A percentile compares a stretch with the other conserved stretches of the same genome.
Conservation (phyloP, 2,888 invertebrate genomes). For the Homarus gammarus region DNA sequence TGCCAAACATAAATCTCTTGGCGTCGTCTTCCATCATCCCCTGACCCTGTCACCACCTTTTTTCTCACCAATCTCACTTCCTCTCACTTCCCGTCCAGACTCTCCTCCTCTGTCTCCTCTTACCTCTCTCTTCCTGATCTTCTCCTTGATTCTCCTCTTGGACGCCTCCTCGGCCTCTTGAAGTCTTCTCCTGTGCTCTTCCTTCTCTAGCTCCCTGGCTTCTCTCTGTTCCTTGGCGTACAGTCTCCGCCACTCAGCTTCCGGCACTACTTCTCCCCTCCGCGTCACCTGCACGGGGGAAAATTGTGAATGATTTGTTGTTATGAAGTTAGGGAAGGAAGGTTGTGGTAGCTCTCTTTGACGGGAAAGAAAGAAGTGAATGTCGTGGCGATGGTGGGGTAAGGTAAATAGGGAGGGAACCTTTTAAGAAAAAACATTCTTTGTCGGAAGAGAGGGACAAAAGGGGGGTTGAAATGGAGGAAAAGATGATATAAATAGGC, state of each 20-base stretch:
- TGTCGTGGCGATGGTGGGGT: neutral
- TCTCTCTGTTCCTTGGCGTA: conserved; percentile 12
- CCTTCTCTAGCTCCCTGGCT: conserved; percentile 45
- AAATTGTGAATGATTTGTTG: neutral
- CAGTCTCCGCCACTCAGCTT: conserved; percentile 38
- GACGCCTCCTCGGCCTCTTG: conserved; percentile 43
- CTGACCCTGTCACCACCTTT: too few relatives aligned
- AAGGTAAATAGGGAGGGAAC: neutral
- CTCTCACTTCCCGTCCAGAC: neutral
- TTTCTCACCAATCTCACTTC: too few relatives aligned
- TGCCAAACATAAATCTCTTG: too few relatives aligned
- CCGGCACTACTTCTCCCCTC: conserved; percentile 44
- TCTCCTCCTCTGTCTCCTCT: neutral
- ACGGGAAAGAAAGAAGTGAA: neutral
- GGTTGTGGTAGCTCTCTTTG: neutral
- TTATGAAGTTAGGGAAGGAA: neutral
- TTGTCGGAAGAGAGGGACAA: neutral
- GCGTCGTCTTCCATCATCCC: too few relatives aligned
- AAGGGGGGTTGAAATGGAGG: neutral
- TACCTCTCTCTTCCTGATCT: conserved; percentile 54
- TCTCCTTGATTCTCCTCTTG: conserved; percentile 44
- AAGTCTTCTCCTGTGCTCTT: conserved; percentile 22
- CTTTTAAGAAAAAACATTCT: neutral
- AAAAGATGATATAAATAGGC: neutral
- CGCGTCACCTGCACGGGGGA: conserved; percentile 19